Percentiles rank a stretch among this genome's conserved stretches.
These are phyloP conservation scores for Epiblema foenella DNA, from an alignment of 2,888 invertebrate genomes.

Conservation along the genomic window DNA sequence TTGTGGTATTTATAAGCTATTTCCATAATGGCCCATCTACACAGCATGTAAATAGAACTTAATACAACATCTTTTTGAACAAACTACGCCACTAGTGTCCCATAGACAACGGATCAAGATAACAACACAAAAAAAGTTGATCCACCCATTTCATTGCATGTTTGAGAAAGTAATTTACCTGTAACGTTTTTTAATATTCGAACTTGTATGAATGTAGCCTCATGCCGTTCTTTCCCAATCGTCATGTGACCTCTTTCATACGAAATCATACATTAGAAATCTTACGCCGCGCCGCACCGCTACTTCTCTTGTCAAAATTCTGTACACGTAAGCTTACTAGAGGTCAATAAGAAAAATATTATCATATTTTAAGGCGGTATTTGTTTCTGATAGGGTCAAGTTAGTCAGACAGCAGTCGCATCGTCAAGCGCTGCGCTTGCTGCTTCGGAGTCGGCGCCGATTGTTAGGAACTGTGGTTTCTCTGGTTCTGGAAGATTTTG, in stretches of 20 bases:
- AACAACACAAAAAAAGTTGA: no score
- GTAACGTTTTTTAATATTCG: neutral
- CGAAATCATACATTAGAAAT: neutral
- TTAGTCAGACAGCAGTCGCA: neutral
- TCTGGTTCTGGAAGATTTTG: slow-evolving; percentile 49
- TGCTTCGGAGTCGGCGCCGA: slow-evolving; percentile 68
- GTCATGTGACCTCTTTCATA: neutral
- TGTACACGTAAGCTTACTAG: neutral
- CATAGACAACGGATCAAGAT: no score
- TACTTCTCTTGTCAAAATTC: neutral
- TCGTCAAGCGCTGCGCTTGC: slow-evolving; percentile 57
- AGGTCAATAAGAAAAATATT: slow-evolving; percentile 1
- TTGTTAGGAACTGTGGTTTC: slow-evolving; percentile 56
- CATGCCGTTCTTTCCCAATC: neutral
- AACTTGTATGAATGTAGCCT: neutral
- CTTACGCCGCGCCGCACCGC: neutral
- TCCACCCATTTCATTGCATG: no score
- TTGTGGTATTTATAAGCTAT: no score
- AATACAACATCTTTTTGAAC: no score
- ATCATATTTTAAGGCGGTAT: slow-evolving; percentile 25
- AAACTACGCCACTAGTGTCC: no score
- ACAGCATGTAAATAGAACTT: no score
- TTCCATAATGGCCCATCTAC: no score
- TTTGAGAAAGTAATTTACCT: no score
- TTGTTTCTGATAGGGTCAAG: neutral